These are phyloP conservation scores for Philereme vetulata DNA, from an alignment of 2,888 invertebrate genomes.

Conservation along the genomic window DNA sequence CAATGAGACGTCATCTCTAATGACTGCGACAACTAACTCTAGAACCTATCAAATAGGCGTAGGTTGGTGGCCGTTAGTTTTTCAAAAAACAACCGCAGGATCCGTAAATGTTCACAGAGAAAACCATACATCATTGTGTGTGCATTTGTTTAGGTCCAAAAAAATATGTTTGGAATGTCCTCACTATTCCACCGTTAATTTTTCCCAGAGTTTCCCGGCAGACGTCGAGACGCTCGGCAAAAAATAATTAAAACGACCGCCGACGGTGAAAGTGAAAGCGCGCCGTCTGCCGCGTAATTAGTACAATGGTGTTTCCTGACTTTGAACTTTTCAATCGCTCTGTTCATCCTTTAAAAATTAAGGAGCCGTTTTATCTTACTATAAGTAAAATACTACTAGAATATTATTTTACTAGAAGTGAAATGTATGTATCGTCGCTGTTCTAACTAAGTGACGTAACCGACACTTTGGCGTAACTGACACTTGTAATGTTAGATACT, in stretches of 20 bases:
- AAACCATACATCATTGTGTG: too few species aligned
- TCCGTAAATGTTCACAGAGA: too few species aligned
- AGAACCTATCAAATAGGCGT: too few species aligned
- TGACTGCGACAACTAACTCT: too few species aligned
- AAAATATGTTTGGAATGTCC: constrained; percentile 25
- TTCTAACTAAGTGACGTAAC: too few species aligned
- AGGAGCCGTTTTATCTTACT: background rate
- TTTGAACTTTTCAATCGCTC: constrained; percentile 78
- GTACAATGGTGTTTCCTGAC: constrained; percentile 83
- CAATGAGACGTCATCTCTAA: too few species aligned
- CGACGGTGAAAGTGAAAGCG: constrained; percentile 81
- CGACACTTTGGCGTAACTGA: too few species aligned
- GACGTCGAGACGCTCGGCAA: constrained; percentile 82
- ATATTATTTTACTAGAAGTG: background rate
- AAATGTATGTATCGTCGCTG: background rate
- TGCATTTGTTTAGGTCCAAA: too few species aligned
- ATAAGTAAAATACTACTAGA: too few species aligned
- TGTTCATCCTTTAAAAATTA: constrained; percentile 62
- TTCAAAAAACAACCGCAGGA: too few species aligned
- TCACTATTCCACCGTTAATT: constrained; percentile 56
- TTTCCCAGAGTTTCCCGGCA: constrained; percentile 78
- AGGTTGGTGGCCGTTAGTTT: too few species aligned
- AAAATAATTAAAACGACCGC: constrained; percentile 83
- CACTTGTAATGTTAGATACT: too few species aligned
- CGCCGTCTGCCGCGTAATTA: constrained; percentile 84